These are phyloP conservation scores for Samia ricini DNA, from an alignment of 1,140 invertebrate genomes.

Conservation along the genomic window DNA sequence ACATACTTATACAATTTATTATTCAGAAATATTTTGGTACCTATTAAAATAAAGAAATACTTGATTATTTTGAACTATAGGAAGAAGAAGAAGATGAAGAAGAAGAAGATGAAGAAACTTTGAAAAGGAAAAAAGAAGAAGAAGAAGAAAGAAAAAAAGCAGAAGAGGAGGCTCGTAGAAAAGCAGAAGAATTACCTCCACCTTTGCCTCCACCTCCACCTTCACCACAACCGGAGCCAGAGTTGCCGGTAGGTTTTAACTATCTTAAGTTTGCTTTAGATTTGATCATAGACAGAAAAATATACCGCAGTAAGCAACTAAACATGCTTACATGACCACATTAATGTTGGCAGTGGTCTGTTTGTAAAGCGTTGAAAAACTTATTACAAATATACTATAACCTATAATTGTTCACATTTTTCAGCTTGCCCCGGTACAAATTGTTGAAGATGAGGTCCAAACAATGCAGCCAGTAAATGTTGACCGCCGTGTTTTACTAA, in stretches of 20 bases:
- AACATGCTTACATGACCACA: too few relatives aligned
- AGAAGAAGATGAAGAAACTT: conserved; percentile 55
- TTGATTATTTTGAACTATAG: conserved; percentile 10
- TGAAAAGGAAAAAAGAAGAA: conserved; percentile 49
- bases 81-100: conserved; percentile 56
- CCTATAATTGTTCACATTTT: conserved; percentile 6
- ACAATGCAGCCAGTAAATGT: conserved; percentile 49
- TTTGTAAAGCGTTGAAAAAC: too few relatives aligned
- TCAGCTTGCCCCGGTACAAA: conserved; percentile 46
- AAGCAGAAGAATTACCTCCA: conserved; percentile 59
- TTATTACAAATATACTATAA: neutral
- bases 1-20: conserved; percentile 1
- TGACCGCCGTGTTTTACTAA: conserved; percentile 50
- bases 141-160: conserved; percentile 46
- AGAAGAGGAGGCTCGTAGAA: conserved; percentile 60
- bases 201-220: conserved; percentile 64
- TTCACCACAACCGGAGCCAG: conserved; percentile 55
- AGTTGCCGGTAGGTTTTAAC: conserved; percentile 38
- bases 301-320: neutral
- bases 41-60: neutral
- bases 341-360: too few relatives aligned
- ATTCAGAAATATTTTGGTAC: neutral
- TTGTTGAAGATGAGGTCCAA: conserved; percentile 56
- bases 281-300: too few relatives aligned
- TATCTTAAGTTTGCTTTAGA: neutral